A percentile compares a stretch with the other conserved stretches of the same genome.
Evolutionary conservation across 2,888 invertebrate species (phyloP).

Genomic region (Agrotis segetum): DNA sequence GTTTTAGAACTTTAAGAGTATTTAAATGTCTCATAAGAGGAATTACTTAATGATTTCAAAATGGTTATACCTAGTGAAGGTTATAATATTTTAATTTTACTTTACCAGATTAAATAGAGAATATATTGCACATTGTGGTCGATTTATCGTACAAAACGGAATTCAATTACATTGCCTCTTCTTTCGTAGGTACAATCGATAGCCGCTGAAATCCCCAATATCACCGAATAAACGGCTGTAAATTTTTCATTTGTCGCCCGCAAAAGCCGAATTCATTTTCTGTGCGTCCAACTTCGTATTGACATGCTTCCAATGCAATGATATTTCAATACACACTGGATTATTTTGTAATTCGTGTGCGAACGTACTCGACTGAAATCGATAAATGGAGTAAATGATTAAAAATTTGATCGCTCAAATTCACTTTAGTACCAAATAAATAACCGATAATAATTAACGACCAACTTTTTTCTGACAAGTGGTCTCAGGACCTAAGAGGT

Average conservation of each 20-base stretch:
- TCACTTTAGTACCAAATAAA: slow-evolving; percentile 18
- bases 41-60: neutral
- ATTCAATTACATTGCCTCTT: slow-evolving; percentile 45
- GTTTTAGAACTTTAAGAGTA: slow-evolving; percentile 5
- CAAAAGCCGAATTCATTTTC: slow-evolving; percentile 70
- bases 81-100: neutral
- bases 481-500: no score
- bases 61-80: no score
- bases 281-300: slow-evolving; percentile 59
- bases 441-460: neutral
- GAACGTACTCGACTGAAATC: slow-evolving; percentile 37
- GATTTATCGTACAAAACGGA: slow-evolving; percentile 26
- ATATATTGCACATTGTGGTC: slow-evolving; percentile 19
- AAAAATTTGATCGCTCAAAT: slow-evolving; percentile 9
- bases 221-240: slow-evolving; percentile 64
- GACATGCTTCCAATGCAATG: slow-evolving; percentile 64
- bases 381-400: slow-evolving; percentile 39
- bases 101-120: neutral
- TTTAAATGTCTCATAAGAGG: slow-evolving; percentile 9
- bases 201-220: slow-evolving; percentile 58
- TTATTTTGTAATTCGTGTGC: slow-evolving; percentile 52
- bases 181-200: slow-evolving; percentile 51
- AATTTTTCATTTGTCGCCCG: slow-evolving; percentile 71
- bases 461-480: no score
- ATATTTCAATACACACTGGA: slow-evolving; percentile 55